These are phyloP conservation scores for Gymnocypris eckloni DNA, from an alignment of 2,797 vertebrate species.

Conservation along the genomic window DNA sequence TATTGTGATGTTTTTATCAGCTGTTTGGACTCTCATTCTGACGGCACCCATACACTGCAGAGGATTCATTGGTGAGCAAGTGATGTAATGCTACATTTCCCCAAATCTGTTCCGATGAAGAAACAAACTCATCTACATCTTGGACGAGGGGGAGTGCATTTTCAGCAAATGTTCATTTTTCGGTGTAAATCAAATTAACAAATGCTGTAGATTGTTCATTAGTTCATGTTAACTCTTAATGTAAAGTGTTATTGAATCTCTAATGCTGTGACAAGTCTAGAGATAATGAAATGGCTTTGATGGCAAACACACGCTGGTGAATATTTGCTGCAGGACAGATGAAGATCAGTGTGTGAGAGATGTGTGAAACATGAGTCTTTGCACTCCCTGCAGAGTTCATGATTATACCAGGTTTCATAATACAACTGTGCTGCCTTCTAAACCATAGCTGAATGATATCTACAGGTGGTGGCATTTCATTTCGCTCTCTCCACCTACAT, in stretches of 20 bases:
- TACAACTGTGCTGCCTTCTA: slow-evolving; percentile 57
- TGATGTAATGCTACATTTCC: no score
- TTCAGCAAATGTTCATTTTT: no score
- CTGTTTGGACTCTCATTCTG: no score
- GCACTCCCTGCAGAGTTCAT: slow-evolving; percentile 42
- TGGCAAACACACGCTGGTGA: slow-evolving; percentile 33
- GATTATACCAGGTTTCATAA: slow-evolving; percentile 60
- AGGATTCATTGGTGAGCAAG: no score
- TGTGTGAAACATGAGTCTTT: slow-evolving; percentile 54
- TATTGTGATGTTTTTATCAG: no score
- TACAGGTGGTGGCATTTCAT: slow-evolving; percentile 65
- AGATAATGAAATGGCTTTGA: slow-evolving; percentile 14
- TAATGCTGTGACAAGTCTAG: slow-evolving; percentile 15
- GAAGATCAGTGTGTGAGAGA: slow-evolving; percentile 40
- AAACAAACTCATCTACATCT: no score
- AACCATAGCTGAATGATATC: slow-evolving; percentile 61
- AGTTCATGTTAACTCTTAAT: neutral
- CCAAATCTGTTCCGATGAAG: no score
- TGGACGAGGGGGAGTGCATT: no score
- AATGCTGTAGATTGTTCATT: neutral
- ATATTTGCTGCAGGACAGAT: slow-evolving; percentile 40
- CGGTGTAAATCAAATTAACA: neutral
- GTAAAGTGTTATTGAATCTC: neutral
- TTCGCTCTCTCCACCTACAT: slow-evolving; percentile 68
- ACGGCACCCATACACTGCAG: no score